These are phyloP conservation scores for Polypedilum vanderplanki DNA, from an alignment of 1,140 invertebrate species.

Conservation along the genomic window DNA sequence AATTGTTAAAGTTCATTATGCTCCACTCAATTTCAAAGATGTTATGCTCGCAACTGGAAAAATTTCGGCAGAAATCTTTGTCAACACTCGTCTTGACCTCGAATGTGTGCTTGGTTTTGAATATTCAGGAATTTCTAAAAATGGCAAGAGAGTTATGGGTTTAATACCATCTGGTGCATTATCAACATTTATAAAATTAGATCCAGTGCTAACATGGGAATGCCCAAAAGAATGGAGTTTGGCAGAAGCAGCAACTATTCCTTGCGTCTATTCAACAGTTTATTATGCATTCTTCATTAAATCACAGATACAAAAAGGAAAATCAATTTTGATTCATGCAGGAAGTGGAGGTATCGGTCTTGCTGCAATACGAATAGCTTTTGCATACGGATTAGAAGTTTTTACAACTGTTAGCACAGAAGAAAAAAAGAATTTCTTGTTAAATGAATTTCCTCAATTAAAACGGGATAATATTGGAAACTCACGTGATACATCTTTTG, in stretches of 20 bases:
- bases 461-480: slow-evolving; percentile 54
- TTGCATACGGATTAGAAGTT: slow-evolving; percentile 60
- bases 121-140: slow-evolving; percentile 54
- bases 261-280: slow-evolving; percentile 76
- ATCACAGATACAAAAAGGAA: slow-evolving; percentile 58
- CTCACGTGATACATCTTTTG: slow-evolving; percentile 56
- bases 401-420: slow-evolving; percentile 68
- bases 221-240: slow-evolving; percentile 77
- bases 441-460: slow-evolving; percentile 60
- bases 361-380: slow-evolving; percentile 72
- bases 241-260: slow-evolving; percentile 81
- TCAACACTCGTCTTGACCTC: slow-evolving; percentile 49
- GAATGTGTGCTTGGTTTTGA: slow-evolving; percentile 68
- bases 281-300: slow-evolving; percentile 69
- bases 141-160: slow-evolving; percentile 64
- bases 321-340: slow-evolving; percentile 77
- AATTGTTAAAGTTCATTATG: slow-evolving; percentile 53
- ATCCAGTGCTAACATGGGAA: slow-evolving; percentile 57
- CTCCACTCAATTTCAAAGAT: slow-evolving; percentile 69
- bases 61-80: slow-evolving; percentile 54
- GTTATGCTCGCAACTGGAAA: slow-evolving; percentile 71
- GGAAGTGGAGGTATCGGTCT: slow-evolving; percentile 83
- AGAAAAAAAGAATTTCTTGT: slow-evolving; percentile 70
- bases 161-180: slow-evolving; percentile 52
- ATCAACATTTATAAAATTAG: slow-evolving; percentile 54